Evolutionary conservation across 2,113 vertebrate species (phyloP), one percentile per base, ranked within the genome.

Genomic region (Rhizomys pruinosus): DNA sequence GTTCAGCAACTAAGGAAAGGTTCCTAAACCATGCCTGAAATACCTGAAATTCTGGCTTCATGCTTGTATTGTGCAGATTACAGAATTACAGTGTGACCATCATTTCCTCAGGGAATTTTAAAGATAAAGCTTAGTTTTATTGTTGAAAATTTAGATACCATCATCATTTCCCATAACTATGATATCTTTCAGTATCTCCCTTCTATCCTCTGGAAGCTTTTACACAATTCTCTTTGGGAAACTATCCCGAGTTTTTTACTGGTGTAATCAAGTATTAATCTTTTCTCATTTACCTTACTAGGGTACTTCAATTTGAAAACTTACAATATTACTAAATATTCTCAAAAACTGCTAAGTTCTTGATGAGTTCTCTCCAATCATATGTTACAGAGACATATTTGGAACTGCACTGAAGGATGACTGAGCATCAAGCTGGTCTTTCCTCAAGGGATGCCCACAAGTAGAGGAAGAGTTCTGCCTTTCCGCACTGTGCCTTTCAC

Each of bases 231-330:
- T 61, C 59, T 61, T 61, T 61, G 59, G 59, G 16, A 90, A 79
- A 7, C 44, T 89, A 74, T 74, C 79, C n/a, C n/a, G n/a, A n/a
- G n/a, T n/a, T n/a, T n/a, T n/a, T n/a, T n/a, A n/a, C 29, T 87
- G 34, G 63, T 29, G 5, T 84, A 16, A 5, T 2, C n/a, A 68
- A 59, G 34, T 42, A 55, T 19, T 8, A 27, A 23, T 71, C 86
- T 77, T 47, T 94, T 81, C 82, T 94, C 78, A 90, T 84, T 90
- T 37, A 87, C 29, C 66, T 79, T 80, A 11, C 11, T 63, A 73
- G 27, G n/a, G n/a, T 37, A 34, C 88, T 96, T 92, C 66, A 71
- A 71, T 63, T 12, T 77, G 2, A 63, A 91, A 29, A 71, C 1
- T 68, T 32, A 61, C 44, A 16, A 74, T 22, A 52, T 52, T 52